Base-by-base conservation (phyloP, 2,113 vertebrate genomes). In the Mirza zaza region DNA sequence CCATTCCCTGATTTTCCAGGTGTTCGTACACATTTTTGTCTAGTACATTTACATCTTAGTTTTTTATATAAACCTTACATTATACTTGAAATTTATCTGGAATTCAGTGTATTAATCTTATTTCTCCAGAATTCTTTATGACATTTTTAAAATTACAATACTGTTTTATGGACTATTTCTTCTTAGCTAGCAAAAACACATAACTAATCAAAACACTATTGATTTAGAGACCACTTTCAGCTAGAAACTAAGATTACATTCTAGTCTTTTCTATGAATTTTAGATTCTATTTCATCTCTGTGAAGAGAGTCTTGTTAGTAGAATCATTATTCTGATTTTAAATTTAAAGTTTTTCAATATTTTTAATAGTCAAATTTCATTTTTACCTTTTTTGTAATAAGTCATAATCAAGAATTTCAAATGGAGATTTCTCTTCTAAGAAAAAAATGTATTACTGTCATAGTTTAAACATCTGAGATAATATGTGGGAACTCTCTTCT, bases 91-190 rank as follows among this genome's bases (percentile, higher is more conserved):
- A 90, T 70, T n/a, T 86, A 73, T 82, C 25, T 8, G 77, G 25
- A 73, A 79, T 67, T 82, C 6, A 63, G 8, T 7, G 8, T 94
- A 84, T 45, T 42, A 82, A 39, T n/a, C 8, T 79, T 86, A 1
- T 95, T 90, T 96, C 65, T 93, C 25, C 36, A 75, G 13, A 68
- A 73, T 87, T 94, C 14, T 83, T 95, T 39, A 17, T 39, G 29
- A n/a, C 45, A 42, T 77, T 65, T 42, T 77, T 87, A 68, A 95
- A 87, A 68, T 91, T 75, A 48, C 1, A 70, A 25, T 18, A 71
- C 57, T 42, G 1, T 90, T 88, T 85, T 59, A n/a, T 70, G 63
- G 23, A 21, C 27, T 81, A 45, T 90, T 80, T 75, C 21, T 9
- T 83, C 87, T 85, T 48, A 85, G n/a, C 9, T 93, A 71, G 57